Percentiles rank a stretch among this genome's conserved stretches.
phyloP scores from a whole-genome alignment of 2,888 invertebrate species.

The Gymnosoma rotundatum region DNA sequence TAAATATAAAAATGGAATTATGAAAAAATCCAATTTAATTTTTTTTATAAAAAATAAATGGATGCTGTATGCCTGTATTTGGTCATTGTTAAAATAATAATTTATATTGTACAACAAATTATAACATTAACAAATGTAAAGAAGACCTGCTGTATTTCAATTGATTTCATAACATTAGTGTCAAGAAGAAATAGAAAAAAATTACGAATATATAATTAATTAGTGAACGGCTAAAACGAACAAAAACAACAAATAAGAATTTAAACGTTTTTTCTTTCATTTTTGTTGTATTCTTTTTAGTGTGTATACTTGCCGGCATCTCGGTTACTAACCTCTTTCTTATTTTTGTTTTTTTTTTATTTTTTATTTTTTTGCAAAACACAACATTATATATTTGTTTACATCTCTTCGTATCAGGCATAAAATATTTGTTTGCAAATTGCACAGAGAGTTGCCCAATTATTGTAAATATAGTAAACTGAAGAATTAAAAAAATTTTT shows the following conservation, averaged over 20 bases:
- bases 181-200: slow-evolving; percentile 16
- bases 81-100: not conserved
- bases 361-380: slow-evolving; percentile 44
- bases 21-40: not conserved
- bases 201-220: slow-evolving; percentile 20
- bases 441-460: not conserved
- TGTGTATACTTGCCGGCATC: slow-evolving; percentile 67
- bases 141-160: slow-evolving; percentile 10
- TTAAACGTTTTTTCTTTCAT: slow-evolving; percentile 29
- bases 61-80: slow-evolving; percentile 31
- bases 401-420: slow-evolving; percentile 42
- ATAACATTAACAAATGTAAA: slow-evolving; percentile 15
- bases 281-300: slow-evolving; percentile 26
- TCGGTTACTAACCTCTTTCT: slow-evolving; percentile 68
- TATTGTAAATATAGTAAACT: not conserved
- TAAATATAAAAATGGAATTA: slow-evolving; percentile 3
- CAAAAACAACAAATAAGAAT: slow-evolving; percentile 34
- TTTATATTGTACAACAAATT: not conserved
- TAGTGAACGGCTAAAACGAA: slow-evolving; percentile 22
- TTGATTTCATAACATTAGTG: slow-evolving; percentile 58
- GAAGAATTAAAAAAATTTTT: not conserved
- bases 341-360: slow-evolving; percentile 4
- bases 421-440: not conserved
- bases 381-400: slow-evolving; percentile 45
- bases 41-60: not conserved